Evolutionary conservation across 2,797 vertebrate genomes (phyloP).

Genomic region (Clarias pachynema): DNA sequence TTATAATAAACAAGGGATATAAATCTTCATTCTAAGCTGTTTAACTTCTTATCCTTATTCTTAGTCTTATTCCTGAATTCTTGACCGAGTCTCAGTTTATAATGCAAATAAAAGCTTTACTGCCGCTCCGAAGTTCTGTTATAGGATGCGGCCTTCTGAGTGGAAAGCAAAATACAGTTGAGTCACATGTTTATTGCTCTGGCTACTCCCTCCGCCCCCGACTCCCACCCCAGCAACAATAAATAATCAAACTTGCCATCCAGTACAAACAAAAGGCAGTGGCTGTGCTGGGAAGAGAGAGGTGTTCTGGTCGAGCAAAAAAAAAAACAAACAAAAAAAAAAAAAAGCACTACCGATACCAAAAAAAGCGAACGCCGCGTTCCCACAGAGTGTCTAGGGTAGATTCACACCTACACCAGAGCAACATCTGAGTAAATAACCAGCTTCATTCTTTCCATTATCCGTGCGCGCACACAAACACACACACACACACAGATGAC

Average conservation of each 20-base stretch:
- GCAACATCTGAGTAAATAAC: conserved; percentile 97
- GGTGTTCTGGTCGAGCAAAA: conserved; percentile 71
- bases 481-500: conserved; percentile 69
- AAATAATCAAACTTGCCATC: conserved; percentile 98
- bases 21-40: conserved; percentile 55
- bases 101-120: conserved; percentile 85
- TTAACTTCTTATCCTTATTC: conserved; percentile 26
- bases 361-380: conserved; percentile 89
- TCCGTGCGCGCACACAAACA: conserved; percentile 80
- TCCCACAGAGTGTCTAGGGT: conserved; percentile 86
- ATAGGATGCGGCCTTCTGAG: conserved; percentile 89
- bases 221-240: conserved; percentile 87
- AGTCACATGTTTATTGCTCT: conserved; percentile 95
- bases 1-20: conserved; percentile 54
- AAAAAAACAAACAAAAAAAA: conserved; percentile 61
- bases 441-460: conserved; percentile 93
- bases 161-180: conserved; percentile 93
- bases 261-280: conserved; percentile 93
- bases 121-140: conserved; percentile 84
- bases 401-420: conserved; percentile 94
- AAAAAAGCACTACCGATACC: conserved; percentile 84
- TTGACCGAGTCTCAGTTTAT: conserved; percentile 53
- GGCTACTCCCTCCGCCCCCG: conserved; percentile 87
- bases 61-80: conserved; percentile 71
- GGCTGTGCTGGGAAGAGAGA: conserved; percentile 75